Evolutionary conservation across 2,888 invertebrate species (phyloP).

Genomic region (Trisateles emortualis): DNA sequence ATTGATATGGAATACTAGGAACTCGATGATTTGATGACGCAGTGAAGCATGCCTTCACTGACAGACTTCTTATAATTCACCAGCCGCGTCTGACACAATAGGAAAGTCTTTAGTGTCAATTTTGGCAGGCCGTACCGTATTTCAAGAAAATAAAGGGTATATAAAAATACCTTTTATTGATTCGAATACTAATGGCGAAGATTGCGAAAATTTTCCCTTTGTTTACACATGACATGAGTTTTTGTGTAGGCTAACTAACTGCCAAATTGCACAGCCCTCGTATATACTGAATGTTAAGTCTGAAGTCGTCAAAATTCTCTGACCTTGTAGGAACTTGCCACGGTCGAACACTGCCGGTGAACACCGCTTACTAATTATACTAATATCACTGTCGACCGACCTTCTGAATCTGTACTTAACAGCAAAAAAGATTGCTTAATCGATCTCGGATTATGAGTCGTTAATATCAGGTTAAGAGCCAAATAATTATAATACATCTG

Average conservation of each 20-base stretch:
- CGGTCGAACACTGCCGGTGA: conserved; percentile 42
- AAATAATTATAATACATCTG: conserved; percentile 28
- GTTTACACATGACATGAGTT: conserved; percentile 27
- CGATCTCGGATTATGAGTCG: conserved; percentile 38
- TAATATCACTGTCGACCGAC: conserved; percentile 47
- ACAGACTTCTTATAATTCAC: not conserved
- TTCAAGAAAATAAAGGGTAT: conserved; percentile 27
- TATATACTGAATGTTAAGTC: conserved; percentile 59
- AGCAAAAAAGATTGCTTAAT: conserved; percentile 48
- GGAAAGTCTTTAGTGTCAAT: conserved; percentile 1
- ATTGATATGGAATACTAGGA: not conserved
- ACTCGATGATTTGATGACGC: not conserved
- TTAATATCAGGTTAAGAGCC: conserved; percentile 32
- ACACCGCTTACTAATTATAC: conserved; percentile 63
- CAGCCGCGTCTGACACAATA: not conserved
- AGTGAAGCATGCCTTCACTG: not conserved
- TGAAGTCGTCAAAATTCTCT: conserved; percentile 57
- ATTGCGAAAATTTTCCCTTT: conserved; percentile 39
- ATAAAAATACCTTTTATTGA: conserved; percentile 21
- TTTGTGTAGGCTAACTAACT: conserved; percentile 30
- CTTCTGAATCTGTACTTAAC: conserved; percentile 46
- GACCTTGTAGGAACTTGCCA: conserved; percentile 59
- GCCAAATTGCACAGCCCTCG: conserved; percentile 37
- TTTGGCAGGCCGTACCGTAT: conserved; percentile 26
- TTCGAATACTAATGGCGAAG: conserved; percentile 39